Evolutionary conservation across 1,140 invertebrate genomes (phyloP).

Genomic region (Lepidurus arcticus): DNA sequence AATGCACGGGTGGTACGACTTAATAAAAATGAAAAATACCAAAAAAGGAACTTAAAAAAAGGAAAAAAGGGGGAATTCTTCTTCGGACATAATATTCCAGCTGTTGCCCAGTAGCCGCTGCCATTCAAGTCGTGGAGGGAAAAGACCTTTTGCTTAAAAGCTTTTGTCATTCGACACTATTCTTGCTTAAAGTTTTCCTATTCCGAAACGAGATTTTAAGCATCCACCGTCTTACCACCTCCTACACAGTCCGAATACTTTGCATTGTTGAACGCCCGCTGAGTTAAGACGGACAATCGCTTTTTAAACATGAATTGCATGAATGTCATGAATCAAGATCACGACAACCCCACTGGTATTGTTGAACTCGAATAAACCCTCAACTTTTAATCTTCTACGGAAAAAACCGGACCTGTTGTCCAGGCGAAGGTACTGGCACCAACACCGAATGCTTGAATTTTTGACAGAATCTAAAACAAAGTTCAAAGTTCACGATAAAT

Average conservation of each 20-base stretch:
- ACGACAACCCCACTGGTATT: background rate
- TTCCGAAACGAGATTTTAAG: background rate
- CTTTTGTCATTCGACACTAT: constrained; percentile 14
- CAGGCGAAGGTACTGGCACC: background rate
- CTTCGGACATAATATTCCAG: constrained; percentile 7
- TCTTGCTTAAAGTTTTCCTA: background rate
- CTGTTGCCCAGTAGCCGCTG: constrained; percentile 16
- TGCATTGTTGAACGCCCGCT: background rate
- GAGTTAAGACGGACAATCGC: background rate
- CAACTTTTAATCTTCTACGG: background rate
- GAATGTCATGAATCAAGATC: constrained; percentile 16
- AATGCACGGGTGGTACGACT: constrained; percentile 5
- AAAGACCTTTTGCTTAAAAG: background rate
- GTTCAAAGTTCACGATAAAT: background rate
- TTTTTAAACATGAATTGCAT: background rate
- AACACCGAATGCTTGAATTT: too few species aligned
- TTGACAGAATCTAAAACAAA: too few species aligned
- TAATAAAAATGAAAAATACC: background rate
- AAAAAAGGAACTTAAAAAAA: background rate
- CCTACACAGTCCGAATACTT: background rate
- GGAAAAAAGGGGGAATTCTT: too few species aligned
- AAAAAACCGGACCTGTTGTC: background rate
- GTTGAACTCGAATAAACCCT: background rate
- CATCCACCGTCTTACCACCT: background rate
- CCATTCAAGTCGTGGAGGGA: background rate